Evolutionary conservation across 2,113 vertebrate species (phyloP), one percentile per base, ranked within the genome.

Genomic region (Bucco capensis): DNA sequence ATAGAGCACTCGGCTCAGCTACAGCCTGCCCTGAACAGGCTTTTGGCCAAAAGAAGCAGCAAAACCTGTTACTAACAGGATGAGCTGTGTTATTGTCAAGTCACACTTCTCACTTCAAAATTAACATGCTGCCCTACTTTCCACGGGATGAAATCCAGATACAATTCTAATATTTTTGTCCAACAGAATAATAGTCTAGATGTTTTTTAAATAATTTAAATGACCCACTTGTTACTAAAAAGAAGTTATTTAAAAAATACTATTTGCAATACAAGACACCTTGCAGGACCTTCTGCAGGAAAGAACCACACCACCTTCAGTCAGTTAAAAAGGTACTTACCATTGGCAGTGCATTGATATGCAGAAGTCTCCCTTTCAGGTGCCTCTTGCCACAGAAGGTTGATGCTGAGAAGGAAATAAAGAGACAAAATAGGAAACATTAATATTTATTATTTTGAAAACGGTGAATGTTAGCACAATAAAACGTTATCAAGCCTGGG

Each of bases 331-430:
- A 74, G 21, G 49, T 66, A 81, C 97, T 97, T 96, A 98, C 98
- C 98, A 97, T 98, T 98, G 98, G 98, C 97, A 97, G 98, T 96
- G 97, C 98, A 98, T 98, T 98, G 98, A 98, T 97, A 96, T 95
- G 84, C 83, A n/a, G 94, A 97, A 92, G 94, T 93, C 93, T 95
- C 96, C 93, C 97, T 96, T 78, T 95, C 91, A 46, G 74, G 91
- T 86, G 71, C 87, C 88, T 64, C 97, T 97, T 95, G 96, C 92
- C 95, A 96, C 97, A 95, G 94, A 93, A 54, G 80, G 88, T 83
- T 91, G 93, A 88, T 93, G 91, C 94, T 97, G 95, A 88, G 46
- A 92, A 87, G 89, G 47, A 83, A 64, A 96, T 9, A 91, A 66
- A 46, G 84, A 97, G 60, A 97, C 81, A 95, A 83, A 78, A 83